These are phyloP conservation scores for Gracilinanus agilis DNA, from an alignment of 2,113 vertebrate genomes.

Conservation along the genomic window DNA sequence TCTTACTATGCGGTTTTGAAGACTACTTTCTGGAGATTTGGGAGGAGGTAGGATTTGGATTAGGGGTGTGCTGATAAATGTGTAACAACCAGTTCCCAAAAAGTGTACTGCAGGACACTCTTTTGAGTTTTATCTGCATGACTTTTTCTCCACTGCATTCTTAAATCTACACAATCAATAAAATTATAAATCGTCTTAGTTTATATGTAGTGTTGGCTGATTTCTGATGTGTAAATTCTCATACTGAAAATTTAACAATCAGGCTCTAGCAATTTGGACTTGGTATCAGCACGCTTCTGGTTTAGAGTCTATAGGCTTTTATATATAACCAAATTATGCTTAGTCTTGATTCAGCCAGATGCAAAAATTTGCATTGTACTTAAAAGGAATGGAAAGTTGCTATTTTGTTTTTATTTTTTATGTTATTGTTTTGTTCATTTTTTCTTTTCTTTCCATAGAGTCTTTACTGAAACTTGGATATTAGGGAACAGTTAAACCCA, in stretches of 20 bases:
- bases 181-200: neutral
- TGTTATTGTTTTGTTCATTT: neutral
- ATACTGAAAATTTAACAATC: neutral
- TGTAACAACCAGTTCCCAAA: neutral
- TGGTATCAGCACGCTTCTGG: slow-evolving; percentile 1
- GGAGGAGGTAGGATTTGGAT: neutral
- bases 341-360: slow-evolving; percentile 19
- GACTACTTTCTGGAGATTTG: neutral
- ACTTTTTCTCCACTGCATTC: neutral
- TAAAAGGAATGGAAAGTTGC: neutral
- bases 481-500: slow-evolving; percentile 40
- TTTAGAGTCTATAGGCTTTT: slow-evolving; percentile 39
- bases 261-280: neutral
- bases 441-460: neutral
- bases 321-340: neutral
- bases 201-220: neutral
- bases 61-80: neutral
- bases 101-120: neutral
- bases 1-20: neutral
- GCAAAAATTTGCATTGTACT: slow-evolving; percentile 27
- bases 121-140: neutral
- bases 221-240: slow-evolving; percentile 7
- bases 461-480: slow-evolving; percentile 6
- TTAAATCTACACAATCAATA: neutral
- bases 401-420: neutral